phyloP scores from a whole-genome alignment of 1,140 invertebrate species.

The Platyscapa corneri region DNA sequence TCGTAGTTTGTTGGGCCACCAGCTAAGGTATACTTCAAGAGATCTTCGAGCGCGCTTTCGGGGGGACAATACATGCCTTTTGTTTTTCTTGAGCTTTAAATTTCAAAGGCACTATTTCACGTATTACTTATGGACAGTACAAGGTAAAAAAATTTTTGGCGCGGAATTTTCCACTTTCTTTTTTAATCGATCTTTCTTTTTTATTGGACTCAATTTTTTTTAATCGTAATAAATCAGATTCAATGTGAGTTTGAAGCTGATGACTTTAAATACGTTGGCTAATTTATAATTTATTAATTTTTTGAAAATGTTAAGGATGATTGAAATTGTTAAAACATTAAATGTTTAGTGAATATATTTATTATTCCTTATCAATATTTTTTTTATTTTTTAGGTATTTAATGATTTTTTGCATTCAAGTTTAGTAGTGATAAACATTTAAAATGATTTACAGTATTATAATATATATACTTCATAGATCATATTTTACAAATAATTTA shows the following conservation, averaged over 20 bases:
- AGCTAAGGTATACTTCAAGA: neutral
- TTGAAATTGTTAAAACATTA: neutral
- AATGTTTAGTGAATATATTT: too few species aligned
- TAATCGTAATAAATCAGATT: neutral
- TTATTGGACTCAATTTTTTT: neutral
- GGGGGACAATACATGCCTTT: neutral
- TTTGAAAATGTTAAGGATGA: neutral
- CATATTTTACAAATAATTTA: too few species aligned
- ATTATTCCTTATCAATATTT: too few species aligned
- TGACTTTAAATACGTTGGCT: neutral
- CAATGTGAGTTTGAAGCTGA: neutral
- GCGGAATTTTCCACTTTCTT: neutral
- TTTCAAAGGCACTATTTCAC: neutral
- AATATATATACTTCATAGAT: too few species aligned
- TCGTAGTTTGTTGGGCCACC: neutral
- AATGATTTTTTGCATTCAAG: too few species aligned
- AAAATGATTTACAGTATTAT: too few species aligned
- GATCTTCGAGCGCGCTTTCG: neutral
- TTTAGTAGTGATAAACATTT: too few species aligned
- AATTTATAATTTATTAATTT: neutral
- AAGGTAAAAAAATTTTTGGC: neutral
- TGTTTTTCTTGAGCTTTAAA: neutral
- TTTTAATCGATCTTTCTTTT: neutral
- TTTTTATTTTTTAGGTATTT: too few species aligned
- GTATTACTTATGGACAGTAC: neutral